Evolutionary conservation across 1,140 invertebrate species (phyloP).

Genomic region (Oreohelix idahoensis): DNA sequence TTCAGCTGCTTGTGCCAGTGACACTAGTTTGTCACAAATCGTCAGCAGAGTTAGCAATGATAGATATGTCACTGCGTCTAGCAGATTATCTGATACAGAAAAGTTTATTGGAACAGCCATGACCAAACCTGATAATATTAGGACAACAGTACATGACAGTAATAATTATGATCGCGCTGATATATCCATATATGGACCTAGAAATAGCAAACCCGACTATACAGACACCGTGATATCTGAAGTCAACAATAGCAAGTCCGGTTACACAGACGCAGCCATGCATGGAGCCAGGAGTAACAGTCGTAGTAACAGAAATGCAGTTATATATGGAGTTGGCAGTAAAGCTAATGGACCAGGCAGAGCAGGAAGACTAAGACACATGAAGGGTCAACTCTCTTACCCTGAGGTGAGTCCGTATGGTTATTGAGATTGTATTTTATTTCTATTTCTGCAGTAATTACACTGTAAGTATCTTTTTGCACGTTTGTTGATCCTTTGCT

Average conservation of each 20-base stretch:
- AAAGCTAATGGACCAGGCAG: slow-evolving; percentile 1
- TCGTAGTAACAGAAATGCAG: neutral
- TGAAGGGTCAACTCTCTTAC: slow-evolving; percentile 50
- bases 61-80: too few relatives aligned
- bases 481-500: too few relatives aligned
- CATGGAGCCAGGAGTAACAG: neutral
- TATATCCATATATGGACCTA: too few relatives aligned
- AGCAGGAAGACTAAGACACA: slow-evolving; percentile 40
- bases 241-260: neutral
- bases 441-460: too few relatives aligned
- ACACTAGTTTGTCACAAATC: neutral
- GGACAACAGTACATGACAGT: neutral
- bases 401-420: slow-evolving; percentile 46
- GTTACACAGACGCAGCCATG: neutral
- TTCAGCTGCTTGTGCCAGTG: neutral
- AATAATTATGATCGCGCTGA: neutral
- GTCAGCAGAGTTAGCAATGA: too few relatives aligned
- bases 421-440: too few relatives aligned
- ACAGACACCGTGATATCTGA: neutral
- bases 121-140: too few relatives aligned
- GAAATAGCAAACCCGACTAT: neutral
- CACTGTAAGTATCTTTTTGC: too few relatives aligned
- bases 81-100: too few relatives aligned
- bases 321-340: neutral
- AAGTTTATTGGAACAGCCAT: too few relatives aligned